Evolutionary conservation across 2,113 vertebrate species (phyloP).

Genomic region (Paramisgurnus dabryanus): DNA sequence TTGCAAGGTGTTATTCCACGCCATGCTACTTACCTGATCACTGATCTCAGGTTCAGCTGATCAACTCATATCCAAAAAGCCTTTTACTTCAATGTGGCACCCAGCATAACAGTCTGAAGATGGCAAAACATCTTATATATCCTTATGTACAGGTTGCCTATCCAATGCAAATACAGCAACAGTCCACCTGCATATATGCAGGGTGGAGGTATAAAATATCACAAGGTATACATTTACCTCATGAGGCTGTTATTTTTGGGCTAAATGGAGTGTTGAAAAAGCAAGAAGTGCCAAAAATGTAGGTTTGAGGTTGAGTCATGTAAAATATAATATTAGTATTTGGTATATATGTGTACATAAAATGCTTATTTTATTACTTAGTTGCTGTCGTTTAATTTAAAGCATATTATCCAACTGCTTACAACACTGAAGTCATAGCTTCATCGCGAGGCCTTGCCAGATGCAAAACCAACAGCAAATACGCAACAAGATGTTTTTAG

Average conservation of each 20-base stretch:
- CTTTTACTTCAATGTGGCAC: too few species aligned
- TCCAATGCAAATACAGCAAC: neutral
- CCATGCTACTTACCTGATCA: neutral
- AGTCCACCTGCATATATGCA: neutral
- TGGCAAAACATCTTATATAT: too few species aligned
- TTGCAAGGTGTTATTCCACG: neutral
- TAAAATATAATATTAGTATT: neutral
- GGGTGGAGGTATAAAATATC: neutral
- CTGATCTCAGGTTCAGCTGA: neutral
- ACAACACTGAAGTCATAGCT: neutral
- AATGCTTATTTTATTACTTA: neutral
- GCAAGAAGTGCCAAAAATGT: neutral
- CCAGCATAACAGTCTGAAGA: too few species aligned
- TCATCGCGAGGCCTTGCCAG: neutral
- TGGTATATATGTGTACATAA: neutral
- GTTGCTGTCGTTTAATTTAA: too few species aligned
- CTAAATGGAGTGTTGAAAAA: constrained; percentile 2
- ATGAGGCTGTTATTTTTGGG: neutral
- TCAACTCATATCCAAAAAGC: too few species aligned
- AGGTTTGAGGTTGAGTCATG: neutral
- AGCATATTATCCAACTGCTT: neutral
- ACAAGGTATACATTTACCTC: neutral
- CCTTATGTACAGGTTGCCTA: too few species aligned
- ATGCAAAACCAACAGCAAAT: too few species aligned
- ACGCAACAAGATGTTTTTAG: neutral